A percentile compares a stretch with the other conserved stretches of the same genome.
Conservation (phyloP, 2,888 invertebrate genomes). For the Athetis lepigone region DNA sequence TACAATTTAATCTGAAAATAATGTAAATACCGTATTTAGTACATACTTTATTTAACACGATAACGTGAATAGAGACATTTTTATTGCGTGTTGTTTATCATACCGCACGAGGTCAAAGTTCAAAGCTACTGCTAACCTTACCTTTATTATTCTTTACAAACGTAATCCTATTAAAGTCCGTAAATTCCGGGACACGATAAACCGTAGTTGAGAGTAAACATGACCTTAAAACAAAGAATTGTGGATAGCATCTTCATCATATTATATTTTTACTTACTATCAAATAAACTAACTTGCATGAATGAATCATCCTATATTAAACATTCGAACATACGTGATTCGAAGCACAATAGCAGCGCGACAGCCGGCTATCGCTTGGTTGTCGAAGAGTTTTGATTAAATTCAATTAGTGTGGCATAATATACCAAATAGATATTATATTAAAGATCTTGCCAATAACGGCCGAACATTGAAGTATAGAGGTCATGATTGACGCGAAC, state of each 20-base stretch:
- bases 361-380: too few species aligned
- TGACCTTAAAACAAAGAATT: not conserved
- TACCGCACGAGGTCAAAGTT: conserved; percentile 43
- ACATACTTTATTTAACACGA: conserved; percentile 3
- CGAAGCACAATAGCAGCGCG: too few species aligned
- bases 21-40: not conserved
- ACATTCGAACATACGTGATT: too few species aligned
- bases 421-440: not conserved
- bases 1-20: too few species aligned
- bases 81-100: conserved; percentile 25
- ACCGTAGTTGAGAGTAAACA: not conserved
- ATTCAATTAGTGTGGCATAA: too few species aligned
- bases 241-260: too few species aligned
- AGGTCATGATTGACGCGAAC: conserved; percentile 8
- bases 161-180: not conserved
- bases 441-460: not conserved
- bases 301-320: too few species aligned
- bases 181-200: not conserved
- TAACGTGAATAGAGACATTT: conserved; percentile 18
- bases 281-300: too few species aligned
- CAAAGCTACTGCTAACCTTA: conserved; percentile 24
- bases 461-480: too few species aligned
- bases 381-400: too few species aligned
- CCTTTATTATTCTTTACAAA: not conserved
- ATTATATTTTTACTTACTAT: too few species aligned